Percentiles rank a stretch among this genome's conserved stretches.
phyloP scores from a whole-genome alignment of 2,113 vertebrate genomes.

The Chroicocephalus ridibundus region DNA sequence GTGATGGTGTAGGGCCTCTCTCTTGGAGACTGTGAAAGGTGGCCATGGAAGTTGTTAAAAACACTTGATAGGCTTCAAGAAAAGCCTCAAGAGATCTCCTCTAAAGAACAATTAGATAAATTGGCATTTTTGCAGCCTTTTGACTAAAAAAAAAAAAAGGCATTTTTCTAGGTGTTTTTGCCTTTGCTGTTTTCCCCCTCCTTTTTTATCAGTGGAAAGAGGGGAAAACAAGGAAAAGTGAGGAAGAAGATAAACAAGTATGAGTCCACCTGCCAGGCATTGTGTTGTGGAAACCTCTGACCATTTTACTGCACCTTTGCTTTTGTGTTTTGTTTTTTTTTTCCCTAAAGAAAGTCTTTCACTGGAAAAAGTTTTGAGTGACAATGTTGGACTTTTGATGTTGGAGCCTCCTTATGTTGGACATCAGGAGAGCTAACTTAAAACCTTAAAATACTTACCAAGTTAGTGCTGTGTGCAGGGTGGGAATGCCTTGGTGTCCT shows the following conservation, averaged over 20 bases:
- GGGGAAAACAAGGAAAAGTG: not conserved
- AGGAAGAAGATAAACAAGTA: not conserved
- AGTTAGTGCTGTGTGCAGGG: not conserved
- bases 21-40: not conserved
- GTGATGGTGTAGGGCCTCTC: not conserved
- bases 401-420: not conserved
- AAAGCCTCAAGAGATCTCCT: not conserved
- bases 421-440: not conserved
- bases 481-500: not conserved
- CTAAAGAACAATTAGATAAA: not conserved
- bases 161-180: not conserved
- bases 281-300: not conserved
- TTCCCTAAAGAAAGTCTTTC: not conserved
- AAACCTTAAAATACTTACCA: rapidly evolving
- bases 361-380: not conserved
- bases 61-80: not conserved
- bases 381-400: rapidly evolving
- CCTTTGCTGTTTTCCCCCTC: not conserved
- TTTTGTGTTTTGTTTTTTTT: not conserved
- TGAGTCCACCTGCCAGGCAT: rapidly evolving
- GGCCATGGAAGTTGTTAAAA: not conserved
- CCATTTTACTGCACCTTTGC: not conserved
- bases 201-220: not conserved
- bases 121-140: not conserved
- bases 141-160: not conserved